Evolutionary conservation across 2,113 vertebrate genomes (phyloP), one percentile per base, ranked within the genome.

Genomic region (Himantopus leucocephalus): DNA sequence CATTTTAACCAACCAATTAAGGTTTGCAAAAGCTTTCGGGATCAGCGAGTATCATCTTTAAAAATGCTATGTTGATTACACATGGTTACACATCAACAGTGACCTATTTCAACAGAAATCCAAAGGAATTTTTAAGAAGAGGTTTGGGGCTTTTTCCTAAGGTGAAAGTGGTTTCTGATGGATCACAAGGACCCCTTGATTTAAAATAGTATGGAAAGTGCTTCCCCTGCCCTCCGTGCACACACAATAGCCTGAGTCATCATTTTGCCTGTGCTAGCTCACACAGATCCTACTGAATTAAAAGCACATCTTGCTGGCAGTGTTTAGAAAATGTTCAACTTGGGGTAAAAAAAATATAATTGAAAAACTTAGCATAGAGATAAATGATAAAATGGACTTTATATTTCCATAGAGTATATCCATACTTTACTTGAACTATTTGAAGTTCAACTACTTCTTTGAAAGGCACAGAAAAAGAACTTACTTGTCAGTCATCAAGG

Each of bases 401-500:
- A 12, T 52, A 70, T 55, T 88, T 85, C 48, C 52, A 72, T 50
- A 39, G 88, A 70, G 6, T 35, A 8, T 45, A 85, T 55, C 62
- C 67, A 39, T 27, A 72, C 15, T 59, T 86, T 26, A 70, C 5
- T 80, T 87, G n/a, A 82, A 10, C 15, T 48, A 60, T 43, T 32
- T 80, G 19, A 91, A 92, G 29, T 86, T 91, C 59, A 71, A 32
- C 14, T 48, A 66, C 30, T 55, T 92, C 79, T 91, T 87, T 63
- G 23, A 96, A 96, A 94, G 23, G 10, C 90, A 67, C 4, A 37
- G 45, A 23, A 81, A 90, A 92, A 41, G 8, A 71, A 82, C 97
- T 98, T 97, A 99, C 99, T 99, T 99, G 98, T 99, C 99, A 48
- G 99, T 98, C 99, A 99, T 99, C 59, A 99, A 96, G 11, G 99